These are phyloP conservation scores for Drosophila equinoxialis DNA, from an alignment of 1,140 invertebrate genomes.

Conservation along the genomic window DNA sequence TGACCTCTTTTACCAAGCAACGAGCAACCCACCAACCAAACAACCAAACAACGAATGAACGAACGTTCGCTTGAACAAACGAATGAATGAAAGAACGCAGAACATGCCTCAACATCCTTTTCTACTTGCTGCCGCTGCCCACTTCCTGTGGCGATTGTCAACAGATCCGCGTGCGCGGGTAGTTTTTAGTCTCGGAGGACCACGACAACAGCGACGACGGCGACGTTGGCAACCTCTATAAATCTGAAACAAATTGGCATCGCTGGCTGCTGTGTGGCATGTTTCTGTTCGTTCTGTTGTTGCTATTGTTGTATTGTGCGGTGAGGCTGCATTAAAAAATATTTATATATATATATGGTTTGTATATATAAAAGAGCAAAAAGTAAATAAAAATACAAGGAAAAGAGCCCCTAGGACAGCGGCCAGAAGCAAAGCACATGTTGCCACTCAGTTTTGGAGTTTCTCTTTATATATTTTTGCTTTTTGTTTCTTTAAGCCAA, in stretches of 20 bases:
- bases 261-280: constrained; percentile 37
- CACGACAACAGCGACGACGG: constrained; percentile 16
- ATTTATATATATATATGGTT: constrained; percentile 38
- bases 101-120: constrained; percentile 39
- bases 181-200: constrained; percentile 39
- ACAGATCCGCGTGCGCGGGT: constrained; percentile 51
- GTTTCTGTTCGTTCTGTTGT: background rate
- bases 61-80: background rate
- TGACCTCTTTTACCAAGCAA: constrained; percentile 50
- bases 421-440: constrained; percentile 51
- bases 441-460: constrained; percentile 57
- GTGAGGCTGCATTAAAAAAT: constrained; percentile 78
- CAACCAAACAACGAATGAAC: constrained; percentile 4
- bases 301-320: constrained; percentile 1
- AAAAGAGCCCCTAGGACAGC: constrained; percentile 29
- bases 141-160: constrained; percentile 77
- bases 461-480: constrained; percentile 9
- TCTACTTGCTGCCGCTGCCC: constrained; percentile 50
- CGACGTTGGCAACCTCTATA: constrained; percentile 64
- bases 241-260: constrained; percentile 80
- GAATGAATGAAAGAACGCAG: constrained; percentile 26
- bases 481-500: constrained; percentile 44
- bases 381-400: constrained; percentile 77
- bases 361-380: constrained; percentile 64
- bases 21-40: background rate